Evolutionary conservation across 2,113 vertebrate species (phyloP).

Genomic region (Tamias sibiricus): DNA sequence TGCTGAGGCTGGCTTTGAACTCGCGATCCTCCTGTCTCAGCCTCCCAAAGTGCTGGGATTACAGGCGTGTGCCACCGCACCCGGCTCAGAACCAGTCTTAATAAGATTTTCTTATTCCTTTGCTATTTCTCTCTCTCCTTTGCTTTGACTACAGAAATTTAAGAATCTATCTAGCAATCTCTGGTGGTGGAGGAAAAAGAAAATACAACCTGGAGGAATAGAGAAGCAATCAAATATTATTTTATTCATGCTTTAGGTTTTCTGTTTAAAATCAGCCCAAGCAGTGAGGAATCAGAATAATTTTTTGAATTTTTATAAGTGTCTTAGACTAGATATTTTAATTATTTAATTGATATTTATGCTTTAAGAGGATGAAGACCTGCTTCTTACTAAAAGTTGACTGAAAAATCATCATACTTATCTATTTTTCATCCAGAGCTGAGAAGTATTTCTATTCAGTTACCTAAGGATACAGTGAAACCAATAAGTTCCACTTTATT

Average conservation of each 20-base stretch:
- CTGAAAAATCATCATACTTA: not conserved
- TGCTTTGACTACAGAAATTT: not conserved
- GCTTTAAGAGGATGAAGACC: not conserved
- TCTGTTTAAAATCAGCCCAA: not conserved
- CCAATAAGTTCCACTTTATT: not conserved
- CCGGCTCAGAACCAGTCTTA: not conserved
- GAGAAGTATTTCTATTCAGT: not conserved
- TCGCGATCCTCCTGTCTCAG: too few species aligned
- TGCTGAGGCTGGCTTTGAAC: too few species aligned
- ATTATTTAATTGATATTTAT: constrained; percentile 4
- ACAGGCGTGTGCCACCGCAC: too few species aligned
- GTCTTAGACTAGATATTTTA: not conserved
- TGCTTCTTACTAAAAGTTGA: constrained; percentile 1
- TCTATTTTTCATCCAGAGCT: not conserved
- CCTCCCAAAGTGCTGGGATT: too few species aligned
- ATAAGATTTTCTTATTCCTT: not conserved
- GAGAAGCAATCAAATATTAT: not conserved
- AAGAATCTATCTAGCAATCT: not conserved
- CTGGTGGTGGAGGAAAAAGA: not conserved
- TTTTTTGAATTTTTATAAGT: not conserved
- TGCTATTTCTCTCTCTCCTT: not conserved
- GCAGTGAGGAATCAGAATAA: not conserved
- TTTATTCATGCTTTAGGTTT: not conserved
- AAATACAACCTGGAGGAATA: not conserved
- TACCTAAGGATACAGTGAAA: not conserved